Evolutionary conservation across 2,113 vertebrate species (phyloP), one percentile per base, ranked within the genome.

Genomic region (Oncorhynchus keta): DNA sequence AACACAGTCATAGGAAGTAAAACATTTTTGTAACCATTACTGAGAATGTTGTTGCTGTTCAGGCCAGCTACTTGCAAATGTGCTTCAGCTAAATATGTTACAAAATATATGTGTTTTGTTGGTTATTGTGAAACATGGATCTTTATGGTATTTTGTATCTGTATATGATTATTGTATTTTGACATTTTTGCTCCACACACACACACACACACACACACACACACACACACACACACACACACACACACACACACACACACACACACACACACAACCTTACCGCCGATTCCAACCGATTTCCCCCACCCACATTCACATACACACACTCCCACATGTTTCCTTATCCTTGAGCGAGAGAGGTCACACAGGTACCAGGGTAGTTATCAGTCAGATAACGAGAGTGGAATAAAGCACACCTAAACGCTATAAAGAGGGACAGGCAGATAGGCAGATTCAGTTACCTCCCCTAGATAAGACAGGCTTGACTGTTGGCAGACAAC

Each of bases 381-480:
- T 2, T 62, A 49, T 28, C 28, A 39, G 26, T 16, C 35, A 78
- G 69, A 73, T 55, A 76, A 66, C 59, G 35, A 70, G 32, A 68
- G 32, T 55, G 65, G 73, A 57, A 39, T 45, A 32, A 59, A 20
- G 22, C 22, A 9, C 45, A 45, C 28, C 32, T 28, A 32, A 35
- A 30, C 14, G 14, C 12, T 2, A 24, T 24, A 75, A 20, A 59
- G 35, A 79, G 65, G 51, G 7, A 73, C 51, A 55, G 28, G 73
- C 11, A 77, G 39, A 24, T 61, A 76, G 70, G 48, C 70, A 75
- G 83, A 83, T 77, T 81, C 80, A 72, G 75, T 76, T 70, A 70
- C 68, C 22, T 32, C 55, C 51, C n/a, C 51, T 62, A 62, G 80
- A 88, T 87, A 80, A 87, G 76, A 55, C 74, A 68, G 2, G 30